These are phyloP conservation scores for Electrona antarctica DNA, from an alignment of 2,113 vertebrate genomes.

Conservation along the genomic window DNA sequence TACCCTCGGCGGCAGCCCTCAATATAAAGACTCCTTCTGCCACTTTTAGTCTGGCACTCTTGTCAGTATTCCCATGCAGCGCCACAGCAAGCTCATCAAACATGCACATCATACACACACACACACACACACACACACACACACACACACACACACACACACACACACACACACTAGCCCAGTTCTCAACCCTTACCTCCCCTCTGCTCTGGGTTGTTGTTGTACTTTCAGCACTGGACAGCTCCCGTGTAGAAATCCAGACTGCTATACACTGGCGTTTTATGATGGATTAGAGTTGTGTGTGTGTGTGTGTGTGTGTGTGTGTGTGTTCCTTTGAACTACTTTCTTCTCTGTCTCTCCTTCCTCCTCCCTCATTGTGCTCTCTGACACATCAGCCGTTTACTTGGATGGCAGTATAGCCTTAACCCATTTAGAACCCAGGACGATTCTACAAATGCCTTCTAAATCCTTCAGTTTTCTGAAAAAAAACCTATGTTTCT, in stretches of 20 bases:
- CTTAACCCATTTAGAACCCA: neutral
- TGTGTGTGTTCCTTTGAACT: constrained; percentile 12
- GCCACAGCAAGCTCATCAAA: constrained; percentile 4
- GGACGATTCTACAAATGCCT: too few species aligned
- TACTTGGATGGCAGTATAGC: neutral
- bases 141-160: too few species aligned
- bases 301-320: constrained; percentile 3
- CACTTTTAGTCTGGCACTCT: neutral
- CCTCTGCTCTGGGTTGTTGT: constrained; percentile 20
- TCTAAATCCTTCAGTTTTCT: too few species aligned
- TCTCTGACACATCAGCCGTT: neutral
- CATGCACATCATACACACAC: constrained; percentile 9
- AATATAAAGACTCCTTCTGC: neutral
- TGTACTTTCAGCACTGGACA: constrained; percentile 15
- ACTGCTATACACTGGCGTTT: constrained; percentile 38
- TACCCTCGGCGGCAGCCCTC: too few species aligned
- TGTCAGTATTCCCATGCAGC: constrained; percentile 41
- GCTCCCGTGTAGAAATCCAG: constrained; percentile 21
- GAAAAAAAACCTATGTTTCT: too few species aligned
- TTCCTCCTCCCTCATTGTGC: constrained; percentile 5
- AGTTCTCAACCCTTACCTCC: neutral
- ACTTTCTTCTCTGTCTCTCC: neutral
- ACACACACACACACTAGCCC: constrained; percentile 35
- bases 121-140: too few species aligned
- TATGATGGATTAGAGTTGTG: constrained; percentile 51